Conservation (phyloP, 2,113 vertebrate genomes). For the Apodemus speciosus region DNA sequence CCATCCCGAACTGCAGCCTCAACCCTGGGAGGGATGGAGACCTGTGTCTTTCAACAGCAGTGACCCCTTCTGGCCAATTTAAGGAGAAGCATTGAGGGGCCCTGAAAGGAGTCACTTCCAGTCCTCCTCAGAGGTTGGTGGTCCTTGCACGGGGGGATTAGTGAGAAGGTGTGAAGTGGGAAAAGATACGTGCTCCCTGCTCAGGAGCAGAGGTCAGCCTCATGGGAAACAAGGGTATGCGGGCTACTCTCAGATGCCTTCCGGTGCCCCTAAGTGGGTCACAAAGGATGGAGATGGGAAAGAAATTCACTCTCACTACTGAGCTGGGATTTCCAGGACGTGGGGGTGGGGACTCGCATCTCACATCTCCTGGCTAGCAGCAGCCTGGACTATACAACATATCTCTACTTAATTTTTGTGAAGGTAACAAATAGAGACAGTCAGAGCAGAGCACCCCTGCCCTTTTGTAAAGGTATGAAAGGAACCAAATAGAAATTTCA, state of each 20-base stretch:
- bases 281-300: constrained; percentile 70
- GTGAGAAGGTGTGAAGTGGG: constrained; percentile 84
- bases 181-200: constrained; percentile 78
- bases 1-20: constrained; percentile 89
- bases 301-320: constrained; percentile 66
- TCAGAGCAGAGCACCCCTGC: background rate
- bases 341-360: background rate
- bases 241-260: constrained; percentile 62
- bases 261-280: constrained; percentile 47
- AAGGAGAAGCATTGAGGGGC: constrained; percentile 90
- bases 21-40: constrained; percentile 91
- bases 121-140: constrained; percentile 91
- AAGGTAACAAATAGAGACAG: background rate
- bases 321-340: constrained; percentile 51
- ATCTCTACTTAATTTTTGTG: background rate
- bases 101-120: constrained; percentile 90
- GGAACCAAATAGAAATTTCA: background rate
- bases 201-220: constrained; percentile 77
- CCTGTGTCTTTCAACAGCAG: constrained; percentile 89
- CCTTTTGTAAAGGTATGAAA: background rate
- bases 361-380: background rate
- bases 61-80: constrained; percentile 91
- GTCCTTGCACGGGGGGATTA: constrained; percentile 87
- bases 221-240: constrained; percentile 74
- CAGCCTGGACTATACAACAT: background rate